Base-by-base conservation (phyloP, 1,140 invertebrate genomes). In the Maniola jurtina region DNA sequence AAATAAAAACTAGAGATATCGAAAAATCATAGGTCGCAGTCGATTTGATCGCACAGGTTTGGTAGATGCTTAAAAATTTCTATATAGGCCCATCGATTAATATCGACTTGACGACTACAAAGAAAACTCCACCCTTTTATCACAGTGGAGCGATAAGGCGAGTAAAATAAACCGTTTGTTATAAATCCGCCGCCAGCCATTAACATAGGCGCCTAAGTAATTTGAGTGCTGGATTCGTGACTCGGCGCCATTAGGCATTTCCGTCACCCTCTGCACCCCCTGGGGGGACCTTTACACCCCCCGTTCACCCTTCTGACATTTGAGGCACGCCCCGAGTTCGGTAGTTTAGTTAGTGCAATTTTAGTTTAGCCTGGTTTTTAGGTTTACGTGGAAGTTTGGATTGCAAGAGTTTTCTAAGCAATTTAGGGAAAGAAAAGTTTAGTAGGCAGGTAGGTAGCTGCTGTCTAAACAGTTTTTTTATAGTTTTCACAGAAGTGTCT, bases 151-250 rank as follows among this genome's bases (percentile, higher is more conserved):
- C 57, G 57, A 45, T 42, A 60, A 60, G 57, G 57, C n/a, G 42
- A 45, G 35, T 10, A 45, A 60, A 60, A 60, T 45, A 45, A 38
- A 57, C 13, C 55, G 13, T 11, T 61, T 47, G 47, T 56, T 47
- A 56, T 64, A 57, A 61, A 67, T 61, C 65, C 45, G 42, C 35
- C 55, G 38, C 13, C 52, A 61, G 8, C 64, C 45, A 58, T 68
- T 52, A 64, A 54, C 61, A 16, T 42, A 50, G 69, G 68, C 62
- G 68, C 57, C 68, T 42, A 33, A 38, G 76, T 76, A 80, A 79
- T 84, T 83, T 80, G 68, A 77, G 77, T 76, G 75, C 54, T 55
- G 70, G 36, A 66, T 75, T 81, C 85, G 85, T 88, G 85, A 84
- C 83, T 79, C 15, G 68, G 40, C 48, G 67, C 81, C 79, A 88